Evolutionary conservation across 1,140 invertebrate genomes (phyloP).

Genomic region (Formica exsecta): DNA sequence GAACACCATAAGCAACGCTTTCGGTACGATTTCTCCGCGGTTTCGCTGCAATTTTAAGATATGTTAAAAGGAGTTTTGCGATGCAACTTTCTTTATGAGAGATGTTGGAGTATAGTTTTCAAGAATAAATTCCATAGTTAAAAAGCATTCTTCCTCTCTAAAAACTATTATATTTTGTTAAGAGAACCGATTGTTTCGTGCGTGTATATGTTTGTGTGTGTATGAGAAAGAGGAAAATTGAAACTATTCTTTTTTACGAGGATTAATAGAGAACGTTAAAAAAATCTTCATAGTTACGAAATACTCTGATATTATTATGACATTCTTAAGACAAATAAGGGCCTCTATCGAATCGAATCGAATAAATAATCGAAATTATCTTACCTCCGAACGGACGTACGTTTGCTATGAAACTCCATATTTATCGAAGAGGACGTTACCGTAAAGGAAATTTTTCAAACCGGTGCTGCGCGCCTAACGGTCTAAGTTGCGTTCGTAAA

Average conservation of each 20-base stretch:
- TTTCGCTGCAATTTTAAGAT: background rate
- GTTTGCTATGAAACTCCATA: background rate
- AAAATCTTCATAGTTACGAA: background rate
- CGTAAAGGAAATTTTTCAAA: too few species aligned
- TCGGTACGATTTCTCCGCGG: background rate
- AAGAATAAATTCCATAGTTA: background rate
- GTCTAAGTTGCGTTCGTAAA: background rate
- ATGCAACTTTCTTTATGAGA: background rate
- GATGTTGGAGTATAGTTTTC: background rate
- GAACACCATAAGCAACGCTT: background rate
- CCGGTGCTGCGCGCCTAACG: background rate
- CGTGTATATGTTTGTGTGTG: too few species aligned
- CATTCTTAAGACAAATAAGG: background rate
- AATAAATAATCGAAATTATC: slow-evolving; percentile 16
- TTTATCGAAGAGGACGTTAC: too few species aligned
- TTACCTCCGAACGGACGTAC: background rate
- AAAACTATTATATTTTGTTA: too few species aligned
- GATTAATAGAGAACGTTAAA: too few species aligned
- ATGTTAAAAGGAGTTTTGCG: background rate
- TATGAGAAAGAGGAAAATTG: too few species aligned
- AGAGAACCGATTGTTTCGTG: too few species aligned
- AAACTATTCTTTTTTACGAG: too few species aligned
- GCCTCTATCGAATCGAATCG: background rate
- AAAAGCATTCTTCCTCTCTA: too few species aligned
- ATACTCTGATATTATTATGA: background rate